Evolutionary conservation across 2,113 vertebrate species (phyloP), one percentile per base, ranked within the genome.

Genomic region (Corythornis vintsioides): DNA sequence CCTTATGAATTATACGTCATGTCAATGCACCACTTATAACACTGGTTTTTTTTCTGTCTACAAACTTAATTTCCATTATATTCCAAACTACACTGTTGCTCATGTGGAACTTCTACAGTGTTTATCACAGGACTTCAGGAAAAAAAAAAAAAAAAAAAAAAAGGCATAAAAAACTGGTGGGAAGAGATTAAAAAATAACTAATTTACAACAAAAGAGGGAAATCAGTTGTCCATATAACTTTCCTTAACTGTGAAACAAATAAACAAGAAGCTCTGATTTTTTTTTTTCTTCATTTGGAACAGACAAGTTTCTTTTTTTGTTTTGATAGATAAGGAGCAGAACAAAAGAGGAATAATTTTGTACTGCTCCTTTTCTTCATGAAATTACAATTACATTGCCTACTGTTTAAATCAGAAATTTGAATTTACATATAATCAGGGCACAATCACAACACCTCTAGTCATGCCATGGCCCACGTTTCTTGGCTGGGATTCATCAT

Each of bases 391-490:
- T 28, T 73, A 33, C 29, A 42, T 40, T 56, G 12, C 11, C 13
- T 28, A 28, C 8, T 40, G 6, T 56, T 24, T 88, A 47, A 60
- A 25, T 25, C 8, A 73, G 25, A 83, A 80, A 69, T 33, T 69
- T 6, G 4, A 56, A 3, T 42, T 78, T 5, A 33, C 60, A 26
- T 74, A 38, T 56, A 64, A 76, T 7, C 0, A 2, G 8, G 20
- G 7, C 22, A 71, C 24, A 89, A 53, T 14, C 17, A 24, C 47
- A 63, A 10, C 5, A 55, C 9, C 3, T 61, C 26, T 22, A 25
- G 8, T 42, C 35, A 35, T 1, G 0, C 7, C 15, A 2, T 4
- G 7, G 13, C 18, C 28, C 19, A 63, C 5, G 48, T 3, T 35
- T 21, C 11, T 69, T 50, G 5, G 21, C 35, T 43, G 42, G n/a